A percentile compares a stretch with the other conserved stretches of the same genome.
These are phyloP conservation scores for Salpingus planirostris DNA, from an alignment of 2,888 invertebrate species.

Conservation along the genomic window DNA sequence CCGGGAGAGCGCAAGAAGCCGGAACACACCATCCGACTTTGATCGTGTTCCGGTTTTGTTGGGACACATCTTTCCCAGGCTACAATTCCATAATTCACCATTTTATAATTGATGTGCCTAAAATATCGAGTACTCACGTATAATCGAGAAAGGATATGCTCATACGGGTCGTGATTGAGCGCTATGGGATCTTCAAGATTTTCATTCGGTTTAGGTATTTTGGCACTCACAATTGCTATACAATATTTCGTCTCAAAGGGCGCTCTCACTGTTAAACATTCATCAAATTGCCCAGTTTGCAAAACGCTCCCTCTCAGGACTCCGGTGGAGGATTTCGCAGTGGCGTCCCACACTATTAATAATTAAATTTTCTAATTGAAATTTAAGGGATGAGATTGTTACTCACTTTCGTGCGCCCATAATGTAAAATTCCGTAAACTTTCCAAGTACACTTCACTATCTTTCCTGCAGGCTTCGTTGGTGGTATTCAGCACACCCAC, in stretches of 20 bases:
- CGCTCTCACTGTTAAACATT: constrained; percentile 42
- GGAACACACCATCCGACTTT: constrained; percentile 30
- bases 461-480: constrained; percentile 23
- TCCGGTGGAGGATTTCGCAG: constrained; percentile 49
- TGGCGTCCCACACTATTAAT: constrained; percentile 54
- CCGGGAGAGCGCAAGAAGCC: constrained; percentile 24
- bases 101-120: neutral
- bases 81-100: constrained; percentile 10
- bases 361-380: neutral
- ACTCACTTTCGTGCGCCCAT: constrained; percentile 49
- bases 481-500: constrained; percentile 21
- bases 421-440: constrained; percentile 46
- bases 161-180: constrained; percentile 28
- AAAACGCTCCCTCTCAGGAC: constrained; percentile 48
- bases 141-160: constrained; percentile 32
- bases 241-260: constrained; percentile 40
- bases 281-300: constrained; percentile 54
- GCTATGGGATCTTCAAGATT: constrained; percentile 26
- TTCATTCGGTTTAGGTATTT: constrained; percentile 25
- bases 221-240: constrained; percentile 29
- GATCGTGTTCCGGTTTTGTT: constrained; percentile 25
- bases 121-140: no score
- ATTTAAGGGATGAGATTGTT: neutral
- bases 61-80: constrained; percentile 27
- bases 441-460: constrained; percentile 25